Conservation (phyloP, 2,113 vertebrate species). For the Felis chaus region DNA sequence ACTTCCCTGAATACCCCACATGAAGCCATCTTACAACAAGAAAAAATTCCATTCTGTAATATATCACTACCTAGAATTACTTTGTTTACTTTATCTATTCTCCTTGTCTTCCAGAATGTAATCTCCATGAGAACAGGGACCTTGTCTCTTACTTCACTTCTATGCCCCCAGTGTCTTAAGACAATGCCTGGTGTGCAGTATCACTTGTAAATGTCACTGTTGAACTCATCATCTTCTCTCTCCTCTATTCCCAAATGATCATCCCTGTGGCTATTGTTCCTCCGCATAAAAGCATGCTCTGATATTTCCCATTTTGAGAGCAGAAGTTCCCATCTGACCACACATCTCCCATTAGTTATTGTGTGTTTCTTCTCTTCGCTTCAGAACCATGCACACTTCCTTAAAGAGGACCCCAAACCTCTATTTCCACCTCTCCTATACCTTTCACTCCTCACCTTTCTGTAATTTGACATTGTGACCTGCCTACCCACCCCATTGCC, state of each 20-base stretch:
- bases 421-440: background rate
- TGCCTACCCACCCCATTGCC: background rate
- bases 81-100: background rate
- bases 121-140: background rate
- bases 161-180: background rate
- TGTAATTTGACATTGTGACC: background rate
- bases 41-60: background rate
- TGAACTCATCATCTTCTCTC: background rate
- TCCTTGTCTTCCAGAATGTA: background rate
- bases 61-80: background rate
- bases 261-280: background rate
- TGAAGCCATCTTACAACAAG: background rate
- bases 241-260: background rate
- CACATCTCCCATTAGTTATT: background rate
- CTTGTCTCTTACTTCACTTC: background rate
- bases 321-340: background rate
- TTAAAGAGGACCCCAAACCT: background rate
- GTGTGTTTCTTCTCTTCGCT: background rate
- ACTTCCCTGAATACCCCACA: background rate
- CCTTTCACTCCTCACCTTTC: background rate
- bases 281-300: background rate
- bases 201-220: background rate
- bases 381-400: fast-evolving
- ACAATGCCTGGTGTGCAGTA: background rate
- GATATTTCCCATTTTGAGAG: background rate